Conservation (phyloP, 2,113 vertebrate genomes). For the Pseudorectes ferrugineus region DNA sequence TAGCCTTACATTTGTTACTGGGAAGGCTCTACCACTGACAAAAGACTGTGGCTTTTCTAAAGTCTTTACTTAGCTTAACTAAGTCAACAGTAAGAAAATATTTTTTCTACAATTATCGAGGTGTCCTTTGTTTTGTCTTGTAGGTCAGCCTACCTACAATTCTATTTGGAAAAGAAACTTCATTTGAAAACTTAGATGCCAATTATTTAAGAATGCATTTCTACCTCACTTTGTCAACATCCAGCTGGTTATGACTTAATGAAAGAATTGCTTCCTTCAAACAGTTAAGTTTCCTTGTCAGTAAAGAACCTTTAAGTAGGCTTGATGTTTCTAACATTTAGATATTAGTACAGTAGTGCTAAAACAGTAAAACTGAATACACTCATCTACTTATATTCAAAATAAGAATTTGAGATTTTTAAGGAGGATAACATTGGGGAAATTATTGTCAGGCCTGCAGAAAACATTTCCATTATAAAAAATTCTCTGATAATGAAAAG, state of each 20-base stretch:
- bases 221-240: not conserved
- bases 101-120: not conserved
- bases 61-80: not conserved
- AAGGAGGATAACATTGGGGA: not conserved
- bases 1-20: not conserved
- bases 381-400: not conserved
- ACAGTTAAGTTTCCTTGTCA: not conserved
- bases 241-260: not conserved
- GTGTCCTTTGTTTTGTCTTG: not conserved
- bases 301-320: not conserved
- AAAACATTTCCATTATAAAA: not conserved
- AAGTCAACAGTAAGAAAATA: not conserved
- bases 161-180: not conserved
- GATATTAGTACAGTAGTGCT: not conserved
- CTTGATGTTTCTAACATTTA: not conserved
- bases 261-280: not conserved
- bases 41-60: not conserved
- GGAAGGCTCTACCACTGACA: not conserved
- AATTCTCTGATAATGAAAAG: conserved; percentile 28
- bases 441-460: not conserved
- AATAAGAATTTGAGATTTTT: not conserved
- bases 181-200: not conserved
- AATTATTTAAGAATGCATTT: not conserved
- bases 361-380: conserved; percentile 11
- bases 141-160: not conserved